Conservation (phyloP, 23 tunicate genomes). For the Ascidia mentula region DNA sequence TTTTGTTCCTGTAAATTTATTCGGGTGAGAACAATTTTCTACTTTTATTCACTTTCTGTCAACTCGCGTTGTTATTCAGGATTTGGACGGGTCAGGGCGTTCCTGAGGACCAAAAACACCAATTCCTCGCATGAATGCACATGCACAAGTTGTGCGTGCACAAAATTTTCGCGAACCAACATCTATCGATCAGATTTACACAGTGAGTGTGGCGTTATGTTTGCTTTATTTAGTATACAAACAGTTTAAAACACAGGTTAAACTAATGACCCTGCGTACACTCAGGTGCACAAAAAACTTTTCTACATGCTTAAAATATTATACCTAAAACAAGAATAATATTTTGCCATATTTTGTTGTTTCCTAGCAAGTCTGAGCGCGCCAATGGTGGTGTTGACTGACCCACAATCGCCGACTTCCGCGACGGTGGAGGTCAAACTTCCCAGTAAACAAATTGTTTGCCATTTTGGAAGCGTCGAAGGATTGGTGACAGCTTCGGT, state of each 20-base stretch:
- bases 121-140: neutral
- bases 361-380: neutral
- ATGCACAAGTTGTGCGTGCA: neutral
- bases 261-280: too few relatives aligned
- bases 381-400: neutral
- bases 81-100: neutral
- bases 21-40: too few relatives aligned
- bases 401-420: neutral
- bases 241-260: too few relatives aligned
- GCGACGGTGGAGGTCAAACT: neutral
- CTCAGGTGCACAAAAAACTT: too few relatives aligned
- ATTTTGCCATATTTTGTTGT: too few relatives aligned
- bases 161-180: neutral
- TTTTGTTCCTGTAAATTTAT: too few relatives aligned
- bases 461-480: neutral
- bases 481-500: neutral
- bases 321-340: too few relatives aligned
- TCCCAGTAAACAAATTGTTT: neutral
- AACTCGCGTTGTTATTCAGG: neutral
- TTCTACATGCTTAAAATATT: too few relatives aligned
- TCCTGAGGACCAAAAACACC: neutral
- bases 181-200: neutral
- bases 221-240: too few relatives aligned
- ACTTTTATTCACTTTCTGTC: too few relatives aligned
- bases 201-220: too few relatives aligned